These are phyloP conservation scores for Capromys pilorides DNA, from an alignment of 2,797 vertebrate species.

Conservation along the genomic window DNA sequence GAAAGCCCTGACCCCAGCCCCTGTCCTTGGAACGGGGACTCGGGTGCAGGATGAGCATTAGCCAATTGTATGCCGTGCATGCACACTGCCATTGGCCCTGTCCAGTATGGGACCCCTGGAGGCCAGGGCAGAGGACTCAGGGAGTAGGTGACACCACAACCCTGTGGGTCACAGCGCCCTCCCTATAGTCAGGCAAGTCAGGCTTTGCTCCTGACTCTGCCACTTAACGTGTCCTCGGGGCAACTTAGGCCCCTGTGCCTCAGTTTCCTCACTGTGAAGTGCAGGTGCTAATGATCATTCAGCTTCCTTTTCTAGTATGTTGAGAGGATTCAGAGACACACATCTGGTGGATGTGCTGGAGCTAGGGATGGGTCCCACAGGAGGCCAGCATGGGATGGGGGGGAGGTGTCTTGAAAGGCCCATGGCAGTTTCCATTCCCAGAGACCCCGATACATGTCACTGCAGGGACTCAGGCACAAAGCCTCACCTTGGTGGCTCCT, in stretches of 20 bases:
- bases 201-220: neutral
- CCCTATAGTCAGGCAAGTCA: too few relatives aligned
- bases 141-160: fast-evolving
- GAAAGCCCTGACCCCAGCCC: neutral
- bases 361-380: neutral
- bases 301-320: neutral
- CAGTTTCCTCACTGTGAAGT: neutral
- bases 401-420: neutral
- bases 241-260: neutral
- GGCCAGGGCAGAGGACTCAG: fast-evolving
- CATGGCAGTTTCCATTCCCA: neutral
- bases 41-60: fast-evolving
- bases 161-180: neutral
- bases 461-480: neutral
- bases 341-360: neutral
- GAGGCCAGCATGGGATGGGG: too few relatives aligned
- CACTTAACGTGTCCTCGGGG: neutral
- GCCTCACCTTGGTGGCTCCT: neutral
- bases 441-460: neutral
- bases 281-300: too few relatives aligned
- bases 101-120: neutral
- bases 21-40: neutral
- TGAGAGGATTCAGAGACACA: neutral
- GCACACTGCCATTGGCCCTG: neutral
- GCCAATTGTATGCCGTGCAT: too few relatives aligned